These are phyloP conservation scores for Amazona vittata DNA, from an alignment of 2,113 vertebrate species.

Conservation along the genomic window DNA sequence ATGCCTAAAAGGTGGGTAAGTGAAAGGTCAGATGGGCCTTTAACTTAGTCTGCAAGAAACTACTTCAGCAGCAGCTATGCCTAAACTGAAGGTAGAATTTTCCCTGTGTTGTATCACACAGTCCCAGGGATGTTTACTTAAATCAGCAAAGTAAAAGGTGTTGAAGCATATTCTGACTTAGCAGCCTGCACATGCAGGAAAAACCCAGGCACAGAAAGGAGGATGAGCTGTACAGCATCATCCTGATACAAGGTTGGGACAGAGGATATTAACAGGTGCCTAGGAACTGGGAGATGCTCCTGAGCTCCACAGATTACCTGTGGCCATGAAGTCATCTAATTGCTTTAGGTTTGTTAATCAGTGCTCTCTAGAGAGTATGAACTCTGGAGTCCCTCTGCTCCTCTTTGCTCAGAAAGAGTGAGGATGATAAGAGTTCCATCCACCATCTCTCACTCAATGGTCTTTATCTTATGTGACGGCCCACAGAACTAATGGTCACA, in stretches of 20 bases:
- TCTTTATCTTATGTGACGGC: neutral
- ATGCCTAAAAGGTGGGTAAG: neutral
- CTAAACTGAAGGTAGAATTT: neutral
- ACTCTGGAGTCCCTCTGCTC: neutral
- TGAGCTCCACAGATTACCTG: neutral
- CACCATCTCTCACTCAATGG: neutral
- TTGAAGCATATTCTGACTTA: neutral
- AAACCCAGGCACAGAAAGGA: neutral
- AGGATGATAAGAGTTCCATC: neutral
- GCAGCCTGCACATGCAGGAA: neutral
- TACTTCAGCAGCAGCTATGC: neutral
- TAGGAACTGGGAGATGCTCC: neutral
- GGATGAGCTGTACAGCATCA: neutral
- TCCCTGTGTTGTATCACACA: neutral
- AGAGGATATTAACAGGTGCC: neutral
- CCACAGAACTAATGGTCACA: neutral
- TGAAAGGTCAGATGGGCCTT: neutral
- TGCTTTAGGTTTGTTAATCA: neutral
- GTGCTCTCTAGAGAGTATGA: neutral
- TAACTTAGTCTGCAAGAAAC: neutral
- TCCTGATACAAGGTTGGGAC: neutral
- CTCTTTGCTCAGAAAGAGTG: neutral
- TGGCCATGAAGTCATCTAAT: neutral
- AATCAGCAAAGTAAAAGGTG: neutral
- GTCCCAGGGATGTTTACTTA: neutral